Conservation (phyloP, 30 jellyfish, hydroid and myxozoan species). For the Aurelia sp. region DNA sequence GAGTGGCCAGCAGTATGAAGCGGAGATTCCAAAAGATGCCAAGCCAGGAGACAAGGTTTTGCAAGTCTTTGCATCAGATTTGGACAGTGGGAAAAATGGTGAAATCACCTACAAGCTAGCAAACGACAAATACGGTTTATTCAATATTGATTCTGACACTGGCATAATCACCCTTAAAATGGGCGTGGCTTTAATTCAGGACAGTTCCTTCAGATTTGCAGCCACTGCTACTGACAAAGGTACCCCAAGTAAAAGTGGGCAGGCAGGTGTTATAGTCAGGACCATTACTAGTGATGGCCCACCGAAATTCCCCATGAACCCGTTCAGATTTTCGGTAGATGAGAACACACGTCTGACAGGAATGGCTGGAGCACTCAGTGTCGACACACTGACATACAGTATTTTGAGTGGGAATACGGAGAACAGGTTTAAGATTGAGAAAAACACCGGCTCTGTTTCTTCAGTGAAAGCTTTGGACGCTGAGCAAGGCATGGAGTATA, state of each 20-base stretch:
- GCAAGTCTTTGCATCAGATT: slow-evolving; percentile 89
- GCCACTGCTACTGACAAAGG: slow-evolving; percentile 87
- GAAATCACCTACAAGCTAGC: slow-evolving; percentile 72
- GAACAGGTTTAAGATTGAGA: slow-evolving; percentile 67
- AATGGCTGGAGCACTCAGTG: slow-evolving; percentile 85
- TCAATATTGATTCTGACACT: slow-evolving; percentile 70
- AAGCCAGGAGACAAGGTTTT: slow-evolving; percentile 65
- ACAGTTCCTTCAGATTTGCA: slow-evolving; percentile 54
- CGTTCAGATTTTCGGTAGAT: slow-evolving; percentile 69
- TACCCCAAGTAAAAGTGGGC: slow-evolving; percentile 70
- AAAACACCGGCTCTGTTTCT: slow-evolving; percentile 66
- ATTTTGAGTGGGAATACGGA: slow-evolving; percentile 70
- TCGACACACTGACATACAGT: slow-evolving; percentile 84
- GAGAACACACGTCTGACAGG: slow-evolving; percentile 79
- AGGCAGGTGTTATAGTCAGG: slow-evolving; percentile 63
- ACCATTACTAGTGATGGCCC: slow-evolving; percentile 87
- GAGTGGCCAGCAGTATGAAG: slow-evolving; percentile 70
- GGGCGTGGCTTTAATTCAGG: slow-evolving; percentile 73
- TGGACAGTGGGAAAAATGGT: slow-evolving; percentile 92
- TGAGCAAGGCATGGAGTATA: slow-evolving; percentile 76
- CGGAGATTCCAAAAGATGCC: slow-evolving; percentile 76
- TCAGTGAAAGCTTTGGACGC: slow-evolving; percentile 86
- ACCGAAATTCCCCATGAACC: slow-evolving; percentile 81
- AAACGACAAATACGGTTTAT: slow-evolving; percentile 40
- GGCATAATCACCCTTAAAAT: slow-evolving; percentile 81